A percentile compares a stretch with the other conserved stretches of the same genome.
These are phyloP conservation scores for Chymomyza procnemis DNA, from an alignment of 2,888 invertebrate species.

Conservation along the genomic window DNA sequence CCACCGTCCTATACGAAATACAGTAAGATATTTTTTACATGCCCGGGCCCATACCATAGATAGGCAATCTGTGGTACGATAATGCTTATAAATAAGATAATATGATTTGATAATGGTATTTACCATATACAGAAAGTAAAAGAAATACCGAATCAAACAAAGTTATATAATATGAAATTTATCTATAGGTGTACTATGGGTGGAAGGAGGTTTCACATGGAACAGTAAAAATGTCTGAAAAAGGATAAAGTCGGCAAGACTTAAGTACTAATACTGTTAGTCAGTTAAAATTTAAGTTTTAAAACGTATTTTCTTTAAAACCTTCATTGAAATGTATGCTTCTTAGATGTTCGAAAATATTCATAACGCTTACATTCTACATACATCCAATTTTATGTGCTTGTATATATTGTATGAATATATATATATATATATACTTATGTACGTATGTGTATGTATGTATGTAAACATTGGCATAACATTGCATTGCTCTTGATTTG, in stretches of 20 bases:
- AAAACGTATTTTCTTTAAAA: no score
- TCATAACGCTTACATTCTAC: no score
- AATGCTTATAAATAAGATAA: conserved; percentile 78
- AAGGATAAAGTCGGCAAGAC: no score
- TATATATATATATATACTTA: background rate
- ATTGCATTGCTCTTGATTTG: background rate
- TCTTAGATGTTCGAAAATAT: conserved; percentile 31
- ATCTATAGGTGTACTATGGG: no score
- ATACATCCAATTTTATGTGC: no score
- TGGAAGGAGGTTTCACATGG: background rate
- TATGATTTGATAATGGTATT: conserved; percentile 78
- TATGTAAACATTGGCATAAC: background rate
- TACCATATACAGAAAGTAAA: conserved; percentile 75
- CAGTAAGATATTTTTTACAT: conserved; percentile 71
- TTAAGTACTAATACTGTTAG: no score
- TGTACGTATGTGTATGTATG: conserved; percentile 10
- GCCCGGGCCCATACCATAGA: conserved; percentile 74
- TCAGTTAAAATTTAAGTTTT: no score
- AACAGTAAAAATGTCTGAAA: background rate
- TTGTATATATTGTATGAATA: no score
- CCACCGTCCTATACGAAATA: conserved; percentile 52
- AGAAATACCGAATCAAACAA: conserved; percentile 33
- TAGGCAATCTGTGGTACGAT: conserved; percentile 75
- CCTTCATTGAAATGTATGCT: conserved; percentile 17
- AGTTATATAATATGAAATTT: background rate